Conservation (phyloP, 1,140 invertebrate species). For the Aphidius ervi region DNA sequence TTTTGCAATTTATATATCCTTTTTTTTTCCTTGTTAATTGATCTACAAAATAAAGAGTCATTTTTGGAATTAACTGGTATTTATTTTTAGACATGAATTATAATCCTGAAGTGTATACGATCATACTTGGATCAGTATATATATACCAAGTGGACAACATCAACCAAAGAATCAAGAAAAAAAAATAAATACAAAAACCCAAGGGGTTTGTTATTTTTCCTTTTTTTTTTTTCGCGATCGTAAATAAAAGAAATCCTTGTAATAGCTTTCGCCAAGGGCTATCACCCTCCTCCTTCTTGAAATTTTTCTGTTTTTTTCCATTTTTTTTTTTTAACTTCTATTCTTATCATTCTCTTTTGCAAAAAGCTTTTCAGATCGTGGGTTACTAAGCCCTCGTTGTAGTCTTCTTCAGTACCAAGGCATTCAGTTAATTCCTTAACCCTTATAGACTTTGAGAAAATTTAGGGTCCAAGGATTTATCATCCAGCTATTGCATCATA, state of each 20-base stretch:
- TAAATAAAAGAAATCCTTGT: slow-evolving; percentile 56
- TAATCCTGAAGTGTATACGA: neutral
- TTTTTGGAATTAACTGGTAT: slow-evolving; percentile 24
- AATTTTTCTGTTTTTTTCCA: slow-evolving; percentile 19
- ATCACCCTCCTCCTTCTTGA: slow-evolving; percentile 2
- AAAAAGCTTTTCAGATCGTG: slow-evolving; percentile 10
- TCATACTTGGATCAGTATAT: slow-evolving; percentile 25
- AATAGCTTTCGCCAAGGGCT: slow-evolving; percentile 45
- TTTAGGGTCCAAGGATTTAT: slow-evolving; percentile 39
- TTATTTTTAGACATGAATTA: too few species aligned
- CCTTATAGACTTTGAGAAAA: slow-evolving; percentile 50
- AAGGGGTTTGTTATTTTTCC: slow-evolving; percentile 22
- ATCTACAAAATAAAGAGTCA: slow-evolving; percentile 49
- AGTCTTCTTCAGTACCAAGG: slow-evolving; percentile 15
- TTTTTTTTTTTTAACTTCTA: slow-evolving; percentile 24
- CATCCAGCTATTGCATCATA: too few species aligned
- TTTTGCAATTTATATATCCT: slow-evolving; percentile 17
- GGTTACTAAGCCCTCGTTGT: slow-evolving; percentile 37
- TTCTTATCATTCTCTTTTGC: neutral
- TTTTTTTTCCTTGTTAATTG: slow-evolving; percentile 41
- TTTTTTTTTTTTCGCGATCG: slow-evolving; percentile 35
- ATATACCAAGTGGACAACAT: slow-evolving; percentile 22
- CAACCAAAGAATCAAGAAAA: slow-evolving; percentile 4
- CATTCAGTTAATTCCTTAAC: slow-evolving; percentile 50
- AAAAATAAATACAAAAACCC: slow-evolving; percentile 7